Evolutionary conservation across 2,113 vertebrate species (phyloP).

Genomic region (Anhinga anhinga): DNA sequence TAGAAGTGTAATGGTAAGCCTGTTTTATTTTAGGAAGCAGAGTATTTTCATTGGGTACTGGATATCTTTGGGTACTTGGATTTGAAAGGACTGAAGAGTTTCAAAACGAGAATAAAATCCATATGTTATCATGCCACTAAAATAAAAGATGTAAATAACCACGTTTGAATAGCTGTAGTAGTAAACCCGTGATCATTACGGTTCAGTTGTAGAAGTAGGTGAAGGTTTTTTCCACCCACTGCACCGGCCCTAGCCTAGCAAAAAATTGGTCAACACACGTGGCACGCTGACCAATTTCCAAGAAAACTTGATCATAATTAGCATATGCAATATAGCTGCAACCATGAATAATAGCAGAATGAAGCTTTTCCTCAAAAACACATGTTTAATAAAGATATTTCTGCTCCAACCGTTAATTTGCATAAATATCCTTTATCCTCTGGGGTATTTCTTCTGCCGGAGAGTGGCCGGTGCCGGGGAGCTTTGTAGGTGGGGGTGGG

Average conservation of each 20-base stretch:
- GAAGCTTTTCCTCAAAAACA: not conserved
- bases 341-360: not conserved
- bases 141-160: not conserved
- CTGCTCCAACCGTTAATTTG: not conserved
- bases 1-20: not conserved
- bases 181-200: rapidly evolving
- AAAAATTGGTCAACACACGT: rapidly evolving
- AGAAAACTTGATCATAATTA: not conserved
- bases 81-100: not conserved
- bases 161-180: not conserved
- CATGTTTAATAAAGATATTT: not conserved
- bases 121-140: not conserved
- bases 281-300: not conserved
- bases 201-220: not conserved
- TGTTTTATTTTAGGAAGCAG: conserved; percentile 11
- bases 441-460: conserved; percentile 12
- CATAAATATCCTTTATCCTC: not conserved
- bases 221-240: not conserved
- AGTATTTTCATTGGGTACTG: conserved; percentile 13
- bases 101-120: not conserved
- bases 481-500: not conserved
- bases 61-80: conserved; percentile 3
- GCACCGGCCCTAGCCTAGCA: not conserved
- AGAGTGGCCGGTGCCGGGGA: conserved; percentile 21
- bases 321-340: not conserved